Percentiles rank a stretch among this genome's conserved stretches.
Conservation (phyloP, 2,888 invertebrate genomes). For the Coelogynopora nodosa region DNA sequence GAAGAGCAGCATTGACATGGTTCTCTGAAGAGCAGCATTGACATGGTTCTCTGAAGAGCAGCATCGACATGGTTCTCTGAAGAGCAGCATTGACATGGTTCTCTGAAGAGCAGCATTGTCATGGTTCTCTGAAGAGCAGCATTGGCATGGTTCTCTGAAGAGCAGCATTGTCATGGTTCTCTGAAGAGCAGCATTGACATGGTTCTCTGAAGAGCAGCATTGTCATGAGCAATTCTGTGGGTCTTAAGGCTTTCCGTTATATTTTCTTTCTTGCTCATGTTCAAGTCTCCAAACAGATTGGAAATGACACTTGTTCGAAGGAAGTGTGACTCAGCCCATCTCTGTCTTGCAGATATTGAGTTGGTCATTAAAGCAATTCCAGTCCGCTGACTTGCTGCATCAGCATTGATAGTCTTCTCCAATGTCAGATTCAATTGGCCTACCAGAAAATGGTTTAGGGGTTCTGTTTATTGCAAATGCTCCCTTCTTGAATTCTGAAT, state of each 20-base stretch:
- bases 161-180: conserved; percentile 39
- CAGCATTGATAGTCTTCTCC: conserved; percentile 46
- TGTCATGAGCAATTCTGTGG: conserved; percentile 40
- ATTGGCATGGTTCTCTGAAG: conserved; percentile 39
- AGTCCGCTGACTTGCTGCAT: conserved; percentile 46
- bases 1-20: conserved; percentile 35
- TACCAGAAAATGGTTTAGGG: conserved; percentile 37
- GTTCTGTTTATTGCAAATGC: conserved; percentile 35
- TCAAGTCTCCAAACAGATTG: conserved; percentile 39
- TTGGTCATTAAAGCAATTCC: conserved; percentile 44
- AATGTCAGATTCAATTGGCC: conserved; percentile 45
- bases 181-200: conserved; percentile 43
- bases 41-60: conserved; percentile 41
- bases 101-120: conserved; percentile 41
- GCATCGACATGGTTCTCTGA: conserved; percentile 27
- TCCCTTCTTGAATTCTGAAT: neutral
- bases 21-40: too few relatives aligned
- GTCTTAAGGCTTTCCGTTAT: conserved; percentile 36
- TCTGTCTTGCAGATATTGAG: conserved; percentile 8
- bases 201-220: conserved; percentile 34
- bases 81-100: conserved; percentile 42
- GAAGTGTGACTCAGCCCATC: conserved; percentile 44
- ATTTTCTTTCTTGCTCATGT: conserved; percentile 38
- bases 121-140: conserved; percentile 33
- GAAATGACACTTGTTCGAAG: conserved; percentile 16